These are phyloP conservation scores for Elachura formosa DNA, from an alignment of 2,113 vertebrate species.

Conservation along the genomic window DNA sequence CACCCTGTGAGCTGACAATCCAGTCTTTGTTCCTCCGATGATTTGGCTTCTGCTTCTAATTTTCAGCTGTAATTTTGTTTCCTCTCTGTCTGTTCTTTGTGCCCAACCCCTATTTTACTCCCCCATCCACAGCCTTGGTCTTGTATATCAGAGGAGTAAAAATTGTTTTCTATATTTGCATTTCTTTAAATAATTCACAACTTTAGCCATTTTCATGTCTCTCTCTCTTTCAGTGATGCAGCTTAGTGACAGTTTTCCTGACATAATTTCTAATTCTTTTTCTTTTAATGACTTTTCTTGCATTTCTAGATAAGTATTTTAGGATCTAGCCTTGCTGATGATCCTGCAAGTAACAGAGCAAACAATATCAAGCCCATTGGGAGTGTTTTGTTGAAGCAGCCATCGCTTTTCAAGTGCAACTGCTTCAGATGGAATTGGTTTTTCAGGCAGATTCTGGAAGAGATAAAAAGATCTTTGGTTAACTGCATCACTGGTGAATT, in stretches of 20 bases:
- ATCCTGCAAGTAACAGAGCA: background rate
- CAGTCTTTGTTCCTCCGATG: background rate
- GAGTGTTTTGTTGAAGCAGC: background rate
- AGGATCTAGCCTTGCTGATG: background rate
- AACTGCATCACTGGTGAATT: background rate
- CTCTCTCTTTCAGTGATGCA: background rate
- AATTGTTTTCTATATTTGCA: background rate
- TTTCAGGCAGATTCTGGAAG: background rate
- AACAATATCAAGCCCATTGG: background rate
- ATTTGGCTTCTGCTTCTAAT: background rate
- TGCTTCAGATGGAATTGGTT: background rate
- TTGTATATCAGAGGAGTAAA: background rate
- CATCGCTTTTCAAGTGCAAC: background rate
- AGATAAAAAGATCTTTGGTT: background rate
- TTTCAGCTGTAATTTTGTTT: background rate
- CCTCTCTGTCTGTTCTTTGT: background rate
- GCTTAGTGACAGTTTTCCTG: background rate
- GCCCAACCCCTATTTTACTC: background rate
- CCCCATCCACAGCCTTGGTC: fast-evolving
- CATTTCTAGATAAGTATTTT: background rate
- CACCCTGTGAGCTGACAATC: background rate
- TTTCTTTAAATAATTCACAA: background rate
- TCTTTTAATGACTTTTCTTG: background rate
- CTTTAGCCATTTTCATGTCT: background rate
- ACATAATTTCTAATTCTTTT: background rate